Base-by-base conservation (phyloP, 1,140 invertebrate genomes). In the Penaeus vannamei region DNA sequence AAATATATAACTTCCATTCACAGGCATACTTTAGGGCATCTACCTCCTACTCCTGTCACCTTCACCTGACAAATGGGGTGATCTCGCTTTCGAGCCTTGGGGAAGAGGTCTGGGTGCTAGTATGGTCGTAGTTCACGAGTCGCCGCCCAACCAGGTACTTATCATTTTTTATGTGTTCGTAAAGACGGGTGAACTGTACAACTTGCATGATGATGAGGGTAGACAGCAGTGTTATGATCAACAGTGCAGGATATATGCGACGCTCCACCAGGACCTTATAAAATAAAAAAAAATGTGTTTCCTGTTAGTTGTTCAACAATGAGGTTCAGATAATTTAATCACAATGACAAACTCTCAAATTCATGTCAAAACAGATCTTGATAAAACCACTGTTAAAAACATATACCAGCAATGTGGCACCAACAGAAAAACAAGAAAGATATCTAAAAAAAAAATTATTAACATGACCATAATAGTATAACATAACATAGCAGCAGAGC, bases 121-220 rank as follows among this genome's bases (percentile, higher is more conserved):
- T 83, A 46, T 92, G 93, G 84, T 99, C 97, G 93, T 99, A 99
- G 93, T 99, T 99, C 0, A 99, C 98, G 84, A 99, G 95, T 85
- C 97, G 95, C 92, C 98, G 96, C 0, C 98, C 98, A 4, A 99
- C 98, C 42, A 99, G 94, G 94, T 99, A 95, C 94, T 99, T 99
- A 93, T 99, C 98, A 94, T 99, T 99, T 93, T 99, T 99, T 92
- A 99, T 99, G 93, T 99, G 98, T 93, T 99, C 97, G 92, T 99
- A 99, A 0, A 99, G 94, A 92, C 97, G 96, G 92, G 95, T 96
- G 93, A 99, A 98, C 92, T 99, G 98, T 85, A 96, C 95, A 61
- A 98, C 95, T 94, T 98, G 97, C 92, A 97, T 95, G 92, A 95
- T 94, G 77, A 97, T 94, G 79, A 98, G 94, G 72, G 95, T 94